Conservation (phyloP, 2,888 invertebrate genomes). For the Dryobota labecula region DNA sequence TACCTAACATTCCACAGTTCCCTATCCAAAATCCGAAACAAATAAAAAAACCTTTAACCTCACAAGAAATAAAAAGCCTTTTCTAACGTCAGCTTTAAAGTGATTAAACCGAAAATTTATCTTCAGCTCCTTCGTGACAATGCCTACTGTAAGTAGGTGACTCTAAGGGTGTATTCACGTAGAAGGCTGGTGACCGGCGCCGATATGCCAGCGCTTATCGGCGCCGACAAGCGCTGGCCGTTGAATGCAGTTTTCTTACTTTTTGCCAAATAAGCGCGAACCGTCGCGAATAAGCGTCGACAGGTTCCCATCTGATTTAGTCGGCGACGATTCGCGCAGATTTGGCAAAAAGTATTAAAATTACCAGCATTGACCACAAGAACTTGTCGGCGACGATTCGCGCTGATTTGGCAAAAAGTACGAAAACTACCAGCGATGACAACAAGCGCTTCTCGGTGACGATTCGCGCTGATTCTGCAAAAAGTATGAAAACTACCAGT, state of each 20-base stretch:
- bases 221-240: not conserved
- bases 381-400: too few relatives aligned
- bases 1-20: not conserved
- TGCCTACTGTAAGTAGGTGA: conserved; percentile 70
- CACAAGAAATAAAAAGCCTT: conserved; percentile 61
- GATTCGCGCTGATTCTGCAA: not conserved
- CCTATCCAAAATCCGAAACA: not conserved
- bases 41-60: conserved; percentile 14
- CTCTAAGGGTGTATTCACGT: conserved; percentile 40
- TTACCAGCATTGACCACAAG: too few relatives aligned
- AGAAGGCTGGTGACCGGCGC: not conserved
- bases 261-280: not conserved
- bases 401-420: not conserved
- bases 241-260: not conserved
- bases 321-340: too few relatives aligned
- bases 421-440: not conserved
- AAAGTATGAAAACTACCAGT: not conserved
- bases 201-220: not conserved
- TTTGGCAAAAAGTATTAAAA: too few relatives aligned
- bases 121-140: conserved; percentile 74
- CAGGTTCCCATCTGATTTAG: too few relatives aligned
- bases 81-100: conserved; percentile 71
- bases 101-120: conserved; percentile 77
- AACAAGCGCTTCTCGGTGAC: not conserved
- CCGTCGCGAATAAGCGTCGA: too few relatives aligned